Percentiles rank a stretch among this genome's conserved stretches.
These are phyloP conservation scores for Eumeta japonica DNA, from an alignment of 1,140 invertebrate species.

Conservation along the genomic window DNA sequence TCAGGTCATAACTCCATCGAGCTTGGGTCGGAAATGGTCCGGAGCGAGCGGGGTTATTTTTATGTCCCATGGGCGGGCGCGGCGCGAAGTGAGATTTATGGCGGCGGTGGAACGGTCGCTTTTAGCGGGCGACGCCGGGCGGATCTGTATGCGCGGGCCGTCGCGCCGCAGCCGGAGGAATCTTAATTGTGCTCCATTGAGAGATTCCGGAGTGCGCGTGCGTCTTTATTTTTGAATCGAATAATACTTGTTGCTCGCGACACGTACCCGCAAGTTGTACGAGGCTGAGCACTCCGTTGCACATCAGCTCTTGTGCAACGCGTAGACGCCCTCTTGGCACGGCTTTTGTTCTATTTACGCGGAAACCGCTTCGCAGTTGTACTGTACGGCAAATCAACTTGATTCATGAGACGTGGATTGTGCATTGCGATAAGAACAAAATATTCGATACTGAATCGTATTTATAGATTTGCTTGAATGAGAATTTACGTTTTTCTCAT, in stretches of 20 bases:
- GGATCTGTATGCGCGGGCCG: conserved; percentile 30
- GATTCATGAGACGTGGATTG: no score
- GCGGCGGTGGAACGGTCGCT: conserved; percentile 31
- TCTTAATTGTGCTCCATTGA: conserved; percentile 50
- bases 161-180: conserved; percentile 30
- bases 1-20: conserved; percentile 18
- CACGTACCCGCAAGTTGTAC: conserved; percentile 17
- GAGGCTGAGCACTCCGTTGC: conserved; percentile 21
- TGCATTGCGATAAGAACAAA: no score
- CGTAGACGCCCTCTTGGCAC: conserved; percentile 25
- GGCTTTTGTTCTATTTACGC: conserved; percentile 20
- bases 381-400: no score
- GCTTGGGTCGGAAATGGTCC: conserved; percentile 28
- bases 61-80: conserved; percentile 31
- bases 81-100: conserved; percentile 40
- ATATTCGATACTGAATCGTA: no score
- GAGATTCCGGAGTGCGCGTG: conserved; percentile 26
- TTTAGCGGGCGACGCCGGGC: conserved; percentile 17
- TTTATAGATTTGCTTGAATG: no score
- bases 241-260: conserved; percentile 34
- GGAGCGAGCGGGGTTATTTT: conserved; percentile 23
- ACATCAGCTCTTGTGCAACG: conserved; percentile 15
- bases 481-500: no score
- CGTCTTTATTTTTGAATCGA: conserved; percentile 42
- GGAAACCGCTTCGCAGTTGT: conserved; percentile 6